phyloP scores from a whole-genome alignment of 2,797 vertebrate genomes.

The Cetoscarus ocellatus region DNA sequence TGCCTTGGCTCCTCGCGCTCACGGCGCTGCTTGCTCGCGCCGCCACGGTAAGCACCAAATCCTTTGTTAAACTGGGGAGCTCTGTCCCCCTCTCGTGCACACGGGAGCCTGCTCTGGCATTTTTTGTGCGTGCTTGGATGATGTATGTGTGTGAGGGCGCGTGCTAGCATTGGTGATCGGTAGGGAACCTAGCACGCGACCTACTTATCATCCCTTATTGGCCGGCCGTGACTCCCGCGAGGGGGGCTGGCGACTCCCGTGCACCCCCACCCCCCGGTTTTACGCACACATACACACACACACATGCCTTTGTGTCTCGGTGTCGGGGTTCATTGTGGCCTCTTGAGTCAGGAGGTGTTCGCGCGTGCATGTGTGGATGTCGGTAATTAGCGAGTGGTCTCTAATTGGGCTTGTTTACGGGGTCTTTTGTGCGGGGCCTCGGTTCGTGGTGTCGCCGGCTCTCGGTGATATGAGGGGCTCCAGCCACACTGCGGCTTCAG shows the following conservation, averaged over 20 bases:
- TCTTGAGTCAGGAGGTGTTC: slow-evolving; percentile 40
- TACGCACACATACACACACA: slow-evolving; percentile 33
- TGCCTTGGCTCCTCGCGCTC: slow-evolving; percentile 81
- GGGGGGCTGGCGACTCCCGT: slow-evolving; percentile 58
- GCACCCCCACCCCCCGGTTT: slow-evolving; percentile 45
- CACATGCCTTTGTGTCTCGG: slow-evolving; percentile 76
- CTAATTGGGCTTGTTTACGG: slow-evolving; percentile 77
- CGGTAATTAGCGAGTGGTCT: slow-evolving; percentile 78
- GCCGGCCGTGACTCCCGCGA: slow-evolving; percentile 63
- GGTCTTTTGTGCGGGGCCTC: slow-evolving; percentile 53
- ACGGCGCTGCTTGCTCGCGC: slow-evolving; percentile 79
- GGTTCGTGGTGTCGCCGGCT: slow-evolving; percentile 64
- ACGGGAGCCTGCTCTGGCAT: not conserved
- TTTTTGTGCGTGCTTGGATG: not conserved
- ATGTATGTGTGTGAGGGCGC: not conserved
- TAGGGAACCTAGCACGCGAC: slow-evolving; percentile 80
- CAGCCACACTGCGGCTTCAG: slow-evolving; percentile 67
- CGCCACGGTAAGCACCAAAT: slow-evolving; percentile 79
- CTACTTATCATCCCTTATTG: slow-evolving; percentile 72
- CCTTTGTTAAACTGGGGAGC: slow-evolving; percentile 72
- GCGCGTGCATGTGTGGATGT: slow-evolving; percentile 31
- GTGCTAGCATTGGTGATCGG: slow-evolving; percentile 57
- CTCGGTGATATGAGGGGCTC: slow-evolving; percentile 56
- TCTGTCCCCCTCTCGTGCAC: slow-evolving; percentile 5
- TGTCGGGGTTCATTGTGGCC: slow-evolving; percentile 73